These are phyloP conservation scores for Chlorops oryzae DNA, from an alignment of 1,140 invertebrate genomes.

Conservation along the genomic window DNA sequence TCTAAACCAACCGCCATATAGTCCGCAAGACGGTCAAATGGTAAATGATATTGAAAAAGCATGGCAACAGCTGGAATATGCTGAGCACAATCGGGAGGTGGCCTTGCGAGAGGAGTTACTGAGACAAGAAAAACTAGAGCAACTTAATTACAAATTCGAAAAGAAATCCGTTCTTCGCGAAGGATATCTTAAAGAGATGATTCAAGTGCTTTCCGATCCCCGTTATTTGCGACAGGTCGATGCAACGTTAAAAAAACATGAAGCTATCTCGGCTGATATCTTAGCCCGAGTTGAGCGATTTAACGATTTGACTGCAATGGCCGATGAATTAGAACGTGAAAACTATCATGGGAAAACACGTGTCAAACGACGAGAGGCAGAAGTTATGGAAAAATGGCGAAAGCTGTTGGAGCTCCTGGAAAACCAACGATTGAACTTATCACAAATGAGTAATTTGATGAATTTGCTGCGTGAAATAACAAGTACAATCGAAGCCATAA, in stretches of 20 bases:
- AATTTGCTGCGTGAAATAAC: slow-evolving; percentile 87
- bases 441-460: slow-evolving; percentile 71
- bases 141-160: slow-evolving; percentile 93
- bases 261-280: slow-evolving; percentile 96
- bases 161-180: slow-evolving; percentile 63
- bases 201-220: slow-evolving; percentile 88
- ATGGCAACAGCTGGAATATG: slow-evolving; percentile 88
- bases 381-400: slow-evolving; percentile 84
- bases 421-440: slow-evolving; percentile 77
- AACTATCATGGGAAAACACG: slow-evolving; percentile 85
- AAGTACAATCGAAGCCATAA: slow-evolving; percentile 73
- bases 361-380: slow-evolving; percentile 74
- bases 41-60: slow-evolving; percentile 89
- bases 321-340: slow-evolving; percentile 81
- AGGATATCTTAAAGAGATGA: slow-evolving; percentile 96
- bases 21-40: slow-evolving; percentile 83
- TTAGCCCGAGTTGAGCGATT: slow-evolving; percentile 90
- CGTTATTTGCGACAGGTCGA: slow-evolving; percentile 89
- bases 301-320: slow-evolving; percentile 86
- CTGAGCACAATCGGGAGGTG: slow-evolving; percentile 90
- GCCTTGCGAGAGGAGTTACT: slow-evolving; percentile 86
- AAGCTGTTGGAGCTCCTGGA: slow-evolving; percentile 79
- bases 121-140: slow-evolving; percentile 88
- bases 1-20: slow-evolving; percentile 81
- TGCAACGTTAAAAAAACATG: slow-evolving; percentile 96